Base-by-base conservation (phyloP, 2,797 vertebrate species). In the Microchirus variegatus region DNA sequence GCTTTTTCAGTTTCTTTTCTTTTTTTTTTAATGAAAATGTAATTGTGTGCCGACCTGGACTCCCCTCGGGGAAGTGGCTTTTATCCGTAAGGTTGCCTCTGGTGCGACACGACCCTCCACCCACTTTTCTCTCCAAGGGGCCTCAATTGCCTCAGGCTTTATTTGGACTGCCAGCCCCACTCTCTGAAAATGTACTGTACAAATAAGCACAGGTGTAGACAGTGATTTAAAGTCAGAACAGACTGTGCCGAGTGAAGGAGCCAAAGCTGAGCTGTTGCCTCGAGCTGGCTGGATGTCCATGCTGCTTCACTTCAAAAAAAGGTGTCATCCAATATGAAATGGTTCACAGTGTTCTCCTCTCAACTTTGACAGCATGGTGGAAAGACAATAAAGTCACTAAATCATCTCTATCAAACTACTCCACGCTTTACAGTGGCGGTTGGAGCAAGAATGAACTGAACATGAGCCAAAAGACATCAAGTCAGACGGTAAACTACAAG, bases 81-180 rank as follows among this genome's bases (percentile, higher is more conserved):
- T 83, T 77, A 80, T 86, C 77, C 51, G 60, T 87, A 90, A 87
- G 84, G 82, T 90, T 49, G 37, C 74, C 75, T 70, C 65, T 73
- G 46, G 49, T 54, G 73, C 67, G 63, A 67, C 72, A 59, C 12
- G 43, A 75, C 77, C 78, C 72, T 73, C 75, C 78, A 70, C 84
- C 84, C 65, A 80, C 89, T 69, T 56, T 22, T 77, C 73, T 76
- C 78, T 57, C 80, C 57, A 38, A 77, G 77, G 82, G 80, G 53
- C 64, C 54, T 67, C 9, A 54, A 31, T 31, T 8, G 31, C 68
- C 73, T 76, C 67, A 19, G 77, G 67, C 73, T 77, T 73, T 75
- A 83, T 78, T 77, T 62, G 48, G 48, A 64, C 72, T 73, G 77
- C 84, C 82, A 86, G 81, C 63, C 69, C 65, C 65, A 59, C 78